Base-by-base conservation (phyloP, 2,113 vertebrate genomes). In the Lonchura striata region DNA sequence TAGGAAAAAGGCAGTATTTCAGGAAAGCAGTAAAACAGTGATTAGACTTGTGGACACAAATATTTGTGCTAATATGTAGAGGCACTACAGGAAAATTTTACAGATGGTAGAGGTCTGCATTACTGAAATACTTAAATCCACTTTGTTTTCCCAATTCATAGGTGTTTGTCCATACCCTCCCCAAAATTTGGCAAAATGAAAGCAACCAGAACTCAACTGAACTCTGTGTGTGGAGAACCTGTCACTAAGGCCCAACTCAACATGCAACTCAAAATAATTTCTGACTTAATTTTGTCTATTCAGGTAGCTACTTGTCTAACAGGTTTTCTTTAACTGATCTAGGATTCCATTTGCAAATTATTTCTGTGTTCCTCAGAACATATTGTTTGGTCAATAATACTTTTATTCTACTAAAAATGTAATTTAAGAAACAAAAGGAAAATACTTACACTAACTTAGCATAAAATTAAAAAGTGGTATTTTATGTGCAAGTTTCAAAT, bases 221-320 rank as follows among this genome's bases (percentile, higher is more conserved):
- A 44, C 4, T 52, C 13, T 56, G 0, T 0, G 0, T 18, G 7
- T 8, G 28, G 14, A 49, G 19, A 82, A 24, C 4, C 2, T 50
- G 15, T 22, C 7, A 19, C 9, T 68, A 89, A 70, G 22, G 37
- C 21, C 28, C 33, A 77, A 54, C 6, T 2, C 37, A 88, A 50
- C 4, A 21, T 6, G 5, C 6, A 14, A 64, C 19, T 47, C 35
- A 59, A 39, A 72, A 31, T 65, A 1, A n/a, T 54, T 79, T 77
- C 39, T 77, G 7, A 18, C 71, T 76, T 78, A 66, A 6, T 63
- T 66, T 42, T 75, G 13, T n/a, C 49, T n/a, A 46, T 56, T 87
- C 18, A 41, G 10, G 6, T 8, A 69, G 31, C 23, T 68, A 15
- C 12, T 53, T 59, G 68, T 64, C 13, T 25, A 65, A 33, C 3